Evolutionary conservation across 2,888 invertebrate genomes (phyloP).

Genomic region (Strigamia maritima): DNA sequence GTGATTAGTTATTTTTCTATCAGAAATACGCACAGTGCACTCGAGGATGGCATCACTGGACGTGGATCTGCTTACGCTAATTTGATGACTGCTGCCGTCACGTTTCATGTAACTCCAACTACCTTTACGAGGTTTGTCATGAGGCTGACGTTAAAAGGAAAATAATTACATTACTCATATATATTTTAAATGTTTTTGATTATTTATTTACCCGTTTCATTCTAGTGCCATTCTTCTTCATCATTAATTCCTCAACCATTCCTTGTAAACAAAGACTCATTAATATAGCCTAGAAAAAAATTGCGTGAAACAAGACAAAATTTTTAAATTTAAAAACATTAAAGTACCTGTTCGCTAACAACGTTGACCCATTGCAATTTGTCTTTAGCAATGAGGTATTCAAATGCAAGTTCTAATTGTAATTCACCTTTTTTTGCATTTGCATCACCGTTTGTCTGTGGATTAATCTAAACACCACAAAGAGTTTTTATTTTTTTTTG

Average conservation of each 20-base stretch:
- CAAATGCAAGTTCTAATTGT: constrained; percentile 82
- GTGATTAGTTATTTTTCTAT: background rate
- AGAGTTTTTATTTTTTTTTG: background rate
- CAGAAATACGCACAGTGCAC: constrained; percentile 42
- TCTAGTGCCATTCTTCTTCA: constrained; percentile 52
- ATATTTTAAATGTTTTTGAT: background rate
- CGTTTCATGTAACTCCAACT: constrained; percentile 69
- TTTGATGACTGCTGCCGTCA: constrained; percentile 62
- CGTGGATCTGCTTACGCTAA: constrained; percentile 45
- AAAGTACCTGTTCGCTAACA: constrained; percentile 69
- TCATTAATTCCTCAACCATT: constrained; percentile 85
- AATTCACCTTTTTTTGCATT: constrained; percentile 46
- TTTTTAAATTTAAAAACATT: background rate
- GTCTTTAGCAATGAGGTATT: constrained; percentile 88
- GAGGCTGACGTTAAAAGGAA: constrained; percentile 42
- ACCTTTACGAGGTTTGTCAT: constrained; percentile 54
- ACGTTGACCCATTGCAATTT: constrained; percentile 91
- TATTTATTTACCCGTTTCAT: constrained; percentile 39
- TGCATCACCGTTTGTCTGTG: constrained; percentile 23
- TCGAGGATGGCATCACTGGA: constrained; percentile 46
- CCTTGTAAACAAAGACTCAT: constrained; percentile 93
- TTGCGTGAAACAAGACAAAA: background rate
- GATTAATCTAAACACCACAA: constrained; percentile 12
- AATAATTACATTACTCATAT: background rate
- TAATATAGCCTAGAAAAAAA: constrained; percentile 68